A percentile compares a stretch with the other conserved stretches of the same genome.
These are phyloP conservation scores for Oryctes rhinoceros DNA, from an alignment of 1,140 invertebrate species.

Conservation along the genomic window DNA sequence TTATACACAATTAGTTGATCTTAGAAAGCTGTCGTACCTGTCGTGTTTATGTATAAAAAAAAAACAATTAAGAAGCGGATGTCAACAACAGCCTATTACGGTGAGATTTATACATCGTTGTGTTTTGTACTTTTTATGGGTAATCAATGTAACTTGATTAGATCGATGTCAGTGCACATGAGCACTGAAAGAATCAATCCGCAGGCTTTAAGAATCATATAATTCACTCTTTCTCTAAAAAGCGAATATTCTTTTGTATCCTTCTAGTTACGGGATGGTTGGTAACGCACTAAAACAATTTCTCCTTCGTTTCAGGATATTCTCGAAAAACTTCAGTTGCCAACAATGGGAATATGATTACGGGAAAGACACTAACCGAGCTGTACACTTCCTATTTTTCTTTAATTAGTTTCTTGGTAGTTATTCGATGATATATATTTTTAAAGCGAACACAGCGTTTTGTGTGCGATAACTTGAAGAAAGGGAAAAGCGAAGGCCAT, in stretches of 20 bases:
- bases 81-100: not conserved
- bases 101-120: not conserved
- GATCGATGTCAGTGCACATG: too few relatives aligned
- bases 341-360: not conserved
- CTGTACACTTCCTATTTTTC: constrained; percentile 11
- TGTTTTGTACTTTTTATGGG: too few relatives aligned
- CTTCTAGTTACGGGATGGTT: too few relatives aligned
- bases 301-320: not conserved
- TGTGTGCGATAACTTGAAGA: not conserved
- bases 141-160: too few relatives aligned
- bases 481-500: too few relatives aligned
- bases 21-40: constrained; percentile 30
- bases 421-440: constrained; percentile 16
- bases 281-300: too few relatives aligned
- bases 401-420: not conserved
- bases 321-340: not conserved
- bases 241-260: too few relatives aligned
- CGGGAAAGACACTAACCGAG: not conserved
- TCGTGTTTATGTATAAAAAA: not conserved
- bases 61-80: not conserved
- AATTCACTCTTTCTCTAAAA: too few relatives aligned
- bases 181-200: too few relatives aligned
- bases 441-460: constrained; percentile 12
- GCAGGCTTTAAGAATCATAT: too few relatives aligned
- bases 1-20: constrained; percentile 67